These are phyloP conservation scores for Pseudomyrmex flavicornis DNA, from an alignment of 1,140 invertebrate species.

Conservation along the genomic window DNA sequence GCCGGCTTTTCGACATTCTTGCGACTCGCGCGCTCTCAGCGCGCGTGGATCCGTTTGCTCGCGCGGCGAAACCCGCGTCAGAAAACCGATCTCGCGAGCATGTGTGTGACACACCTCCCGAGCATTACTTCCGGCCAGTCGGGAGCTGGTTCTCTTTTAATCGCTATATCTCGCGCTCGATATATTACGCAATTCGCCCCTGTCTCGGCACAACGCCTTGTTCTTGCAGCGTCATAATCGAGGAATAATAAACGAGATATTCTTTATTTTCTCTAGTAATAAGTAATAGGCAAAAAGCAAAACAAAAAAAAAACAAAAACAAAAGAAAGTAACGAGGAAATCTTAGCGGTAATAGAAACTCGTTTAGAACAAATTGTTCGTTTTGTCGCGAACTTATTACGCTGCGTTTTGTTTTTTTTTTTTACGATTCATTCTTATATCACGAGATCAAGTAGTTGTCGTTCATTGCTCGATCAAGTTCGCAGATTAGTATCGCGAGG, in stretches of 20 bases:
- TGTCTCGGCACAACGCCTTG: constrained; percentile 31
- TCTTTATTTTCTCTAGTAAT: background rate
- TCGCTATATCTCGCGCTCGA: background rate
- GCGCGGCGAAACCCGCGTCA: background rate
- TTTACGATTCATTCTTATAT: background rate
- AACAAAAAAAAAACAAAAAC: no score
- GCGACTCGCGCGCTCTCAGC: background rate
- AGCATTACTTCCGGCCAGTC: constrained; percentile 21
- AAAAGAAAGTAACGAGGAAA: constrained; percentile 6
- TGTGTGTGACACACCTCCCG: constrained; percentile 39
- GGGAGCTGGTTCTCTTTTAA: background rate
- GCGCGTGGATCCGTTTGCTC: no score
- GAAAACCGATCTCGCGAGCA: constrained; percentile 10
- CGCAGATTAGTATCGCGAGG: background rate
- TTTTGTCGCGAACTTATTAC: no score
- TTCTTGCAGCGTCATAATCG: background rate
- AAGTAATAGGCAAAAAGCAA: no score
- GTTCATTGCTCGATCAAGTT: background rate
- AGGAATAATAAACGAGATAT: constrained; percentile 18
- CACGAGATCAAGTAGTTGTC: no score
- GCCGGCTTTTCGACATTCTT: constrained; percentile 43
- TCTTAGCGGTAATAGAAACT: no score
- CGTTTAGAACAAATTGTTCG: no score
- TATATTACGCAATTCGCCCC: constrained; percentile 13
- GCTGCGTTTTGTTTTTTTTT: no score